These are phyloP conservation scores for Luffia ferchaultella DNA, from an alignment of 2,888 invertebrate species.

Conservation along the genomic window DNA sequence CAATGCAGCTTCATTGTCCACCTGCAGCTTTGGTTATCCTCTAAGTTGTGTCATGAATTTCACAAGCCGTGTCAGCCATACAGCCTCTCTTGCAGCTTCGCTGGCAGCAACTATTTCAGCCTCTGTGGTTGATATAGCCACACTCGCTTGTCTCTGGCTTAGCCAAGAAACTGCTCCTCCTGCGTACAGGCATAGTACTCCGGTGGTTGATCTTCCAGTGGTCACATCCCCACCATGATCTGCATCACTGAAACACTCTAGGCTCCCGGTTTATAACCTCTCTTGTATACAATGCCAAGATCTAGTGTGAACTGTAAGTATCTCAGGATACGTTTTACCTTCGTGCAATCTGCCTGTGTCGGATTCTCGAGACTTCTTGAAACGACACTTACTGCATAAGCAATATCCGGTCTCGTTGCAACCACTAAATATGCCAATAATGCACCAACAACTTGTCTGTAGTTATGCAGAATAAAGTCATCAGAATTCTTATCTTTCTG, in stretches of 20 bases:
- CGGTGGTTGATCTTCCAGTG: conserved; percentile 2
- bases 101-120: conserved; percentile 2
- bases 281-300: background rate
- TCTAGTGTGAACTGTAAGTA: background rate
- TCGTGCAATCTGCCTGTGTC: background rate
- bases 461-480: background rate
- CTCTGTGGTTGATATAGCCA: background rate
- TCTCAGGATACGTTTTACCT: conserved; percentile 1
- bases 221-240: background rate
- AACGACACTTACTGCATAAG: background rate
- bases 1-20: background rate
- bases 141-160: background rate
- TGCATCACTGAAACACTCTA: conserved; percentile 3
- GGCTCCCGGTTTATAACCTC: background rate
- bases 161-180: background rate
- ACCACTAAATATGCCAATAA: background rate
- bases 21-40: background rate
- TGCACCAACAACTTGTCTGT: conserved; percentile 2
- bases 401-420: background rate
- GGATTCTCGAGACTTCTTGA: background rate
- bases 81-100: conserved; percentile 1
- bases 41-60: background rate
- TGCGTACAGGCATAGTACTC: background rate
- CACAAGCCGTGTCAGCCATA: background rate
- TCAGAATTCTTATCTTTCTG: background rate